Evolutionary conservation across 2,113 vertebrate species (phyloP).

Genomic region (Larimichthys crocea): DNA sequence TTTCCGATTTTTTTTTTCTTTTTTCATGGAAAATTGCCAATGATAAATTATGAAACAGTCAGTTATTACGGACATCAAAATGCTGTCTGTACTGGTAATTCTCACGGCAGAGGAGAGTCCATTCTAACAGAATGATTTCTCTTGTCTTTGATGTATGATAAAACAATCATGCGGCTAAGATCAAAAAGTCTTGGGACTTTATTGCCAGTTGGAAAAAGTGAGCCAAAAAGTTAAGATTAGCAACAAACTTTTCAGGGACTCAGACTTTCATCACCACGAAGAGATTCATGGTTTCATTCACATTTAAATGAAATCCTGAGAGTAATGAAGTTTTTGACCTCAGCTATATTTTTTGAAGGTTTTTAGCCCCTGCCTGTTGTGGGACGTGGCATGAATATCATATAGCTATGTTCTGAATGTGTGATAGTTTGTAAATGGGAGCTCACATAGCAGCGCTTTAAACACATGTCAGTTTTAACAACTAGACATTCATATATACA

Average conservation of each 20-base stretch:
- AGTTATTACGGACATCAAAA: background rate
- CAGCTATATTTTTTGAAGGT: background rate
- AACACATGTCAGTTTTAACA: background rate
- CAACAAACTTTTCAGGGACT: background rate
- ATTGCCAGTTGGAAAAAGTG: background rate
- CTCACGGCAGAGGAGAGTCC: background rate
- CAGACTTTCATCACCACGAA: background rate
- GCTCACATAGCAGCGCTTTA: background rate
- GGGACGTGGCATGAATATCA: background rate
- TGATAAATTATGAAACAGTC: background rate
- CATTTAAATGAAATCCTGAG: background rate
- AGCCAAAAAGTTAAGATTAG: constrained; percentile 8
- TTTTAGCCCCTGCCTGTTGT: background rate
- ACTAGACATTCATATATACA: background rate
- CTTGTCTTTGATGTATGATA: constrained; percentile 7
- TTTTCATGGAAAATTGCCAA: background rate
- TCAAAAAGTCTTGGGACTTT: constrained; percentile 6
- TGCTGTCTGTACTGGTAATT: background rate
- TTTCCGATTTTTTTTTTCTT: background rate
- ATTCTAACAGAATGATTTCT: background rate
- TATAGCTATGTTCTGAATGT: too few species aligned
- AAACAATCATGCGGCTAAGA: constrained; percentile 1
- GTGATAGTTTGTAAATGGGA: background rate
- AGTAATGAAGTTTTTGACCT: background rate
- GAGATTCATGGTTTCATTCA: background rate